These are phyloP conservation scores for Lampris megalopsis DNA, from an alignment of 2,113 vertebrate genomes.

Conservation along the genomic window DNA sequence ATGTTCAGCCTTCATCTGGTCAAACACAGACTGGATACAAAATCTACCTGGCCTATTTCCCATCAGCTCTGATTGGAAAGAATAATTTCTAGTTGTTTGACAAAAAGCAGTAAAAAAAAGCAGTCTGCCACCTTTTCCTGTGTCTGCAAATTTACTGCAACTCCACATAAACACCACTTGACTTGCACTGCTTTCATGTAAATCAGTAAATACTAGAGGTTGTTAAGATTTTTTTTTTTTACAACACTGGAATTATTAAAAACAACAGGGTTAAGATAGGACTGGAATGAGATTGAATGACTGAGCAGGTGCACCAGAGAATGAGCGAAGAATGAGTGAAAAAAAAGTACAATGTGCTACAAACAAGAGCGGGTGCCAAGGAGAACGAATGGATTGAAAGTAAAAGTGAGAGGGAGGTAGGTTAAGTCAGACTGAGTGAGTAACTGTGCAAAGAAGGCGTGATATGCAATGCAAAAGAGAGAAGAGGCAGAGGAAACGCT, in stretches of 20 bases:
- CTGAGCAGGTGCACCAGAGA: background rate
- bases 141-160: no score
- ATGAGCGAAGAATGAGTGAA: background rate
- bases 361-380: background rate
- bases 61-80: no score
- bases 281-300: background rate
- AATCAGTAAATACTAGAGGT: background rate
- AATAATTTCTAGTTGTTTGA: no score
- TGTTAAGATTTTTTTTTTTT: no score
- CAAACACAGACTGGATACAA: no score
- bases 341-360: background rate
- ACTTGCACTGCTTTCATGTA: background rate
- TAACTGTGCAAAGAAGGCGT: constrained; percentile 1
- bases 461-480: constrained; percentile 21
- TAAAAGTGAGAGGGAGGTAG: background rate
- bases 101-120: no score
- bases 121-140: no score
- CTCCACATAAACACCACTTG: no score
- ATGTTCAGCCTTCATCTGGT: no score
- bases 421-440: background rate
- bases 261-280: background rate
- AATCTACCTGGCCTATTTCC: no score
- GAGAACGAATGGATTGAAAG: constrained; percentile 1
- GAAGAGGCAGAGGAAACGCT: constrained; percentile 15
- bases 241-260: background rate